Percentiles rank a stretch among this genome's conserved stretches.
phyloP scores from a whole-genome alignment of 53 echinoderm and acorn worm genomes.

The Pentamera pediparva region DNA sequence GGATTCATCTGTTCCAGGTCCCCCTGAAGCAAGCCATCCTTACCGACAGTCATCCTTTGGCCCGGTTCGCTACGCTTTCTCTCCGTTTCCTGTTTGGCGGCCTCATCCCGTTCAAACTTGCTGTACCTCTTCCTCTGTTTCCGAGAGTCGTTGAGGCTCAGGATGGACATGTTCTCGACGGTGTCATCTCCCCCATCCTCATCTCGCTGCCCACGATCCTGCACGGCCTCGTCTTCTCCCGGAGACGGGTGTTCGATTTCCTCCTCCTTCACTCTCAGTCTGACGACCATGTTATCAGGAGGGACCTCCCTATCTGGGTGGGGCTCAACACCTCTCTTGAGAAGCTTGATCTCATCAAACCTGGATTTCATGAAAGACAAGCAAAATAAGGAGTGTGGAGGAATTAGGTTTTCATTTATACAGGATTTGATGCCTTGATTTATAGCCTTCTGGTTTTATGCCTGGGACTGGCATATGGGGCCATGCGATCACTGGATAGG shows the following conservation, averaged over 20 bases:
- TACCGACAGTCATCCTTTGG: neutral
- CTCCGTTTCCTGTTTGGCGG: neutral
- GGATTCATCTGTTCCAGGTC: too few relatives aligned
- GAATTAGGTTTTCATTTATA: too few relatives aligned
- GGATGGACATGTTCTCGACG: constrained; percentile 47
- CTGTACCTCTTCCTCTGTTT: neutral
- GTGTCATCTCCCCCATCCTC: constrained; percentile 29
- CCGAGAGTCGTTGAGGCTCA: constrained; percentile 39
- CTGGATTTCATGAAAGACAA: too few relatives aligned
- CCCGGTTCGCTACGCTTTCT: neutral
- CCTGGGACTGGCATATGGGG: too few relatives aligned
- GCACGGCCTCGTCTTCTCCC: neutral
- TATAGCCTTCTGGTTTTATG: too few relatives aligned
- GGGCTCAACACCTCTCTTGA: constrained; percentile 33
- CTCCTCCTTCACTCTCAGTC: constrained; percentile 5
- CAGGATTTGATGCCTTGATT: too few relatives aligned
- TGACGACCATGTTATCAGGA: constrained; percentile 43
- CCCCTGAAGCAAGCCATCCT: neutral
- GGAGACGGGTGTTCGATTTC: constrained; percentile 20
- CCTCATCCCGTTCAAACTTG: neutral
- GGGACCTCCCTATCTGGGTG: constrained; percentile 11
- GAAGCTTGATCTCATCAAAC: constrained; percentile 53
- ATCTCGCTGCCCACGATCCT: neutral
- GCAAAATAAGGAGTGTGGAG: too few relatives aligned
- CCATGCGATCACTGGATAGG: too few relatives aligned